phyloP scores from a whole-genome alignment of 2,797 vertebrate species.

The Acanthopagrus latus region DNA sequence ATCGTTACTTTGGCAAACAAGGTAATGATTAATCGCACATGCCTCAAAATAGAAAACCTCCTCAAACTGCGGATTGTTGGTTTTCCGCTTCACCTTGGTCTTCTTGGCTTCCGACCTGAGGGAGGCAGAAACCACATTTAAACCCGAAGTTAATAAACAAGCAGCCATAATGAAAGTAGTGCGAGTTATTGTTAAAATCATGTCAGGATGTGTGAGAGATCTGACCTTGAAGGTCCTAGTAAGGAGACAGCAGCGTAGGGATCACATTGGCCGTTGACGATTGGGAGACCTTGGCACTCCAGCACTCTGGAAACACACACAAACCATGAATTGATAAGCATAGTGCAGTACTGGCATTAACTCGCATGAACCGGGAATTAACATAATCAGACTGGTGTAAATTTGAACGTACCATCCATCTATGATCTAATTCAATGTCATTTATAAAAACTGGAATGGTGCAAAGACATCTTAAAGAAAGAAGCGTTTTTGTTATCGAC shows the following conservation, averaged over 20 bases:
- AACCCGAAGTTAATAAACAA: neutral
- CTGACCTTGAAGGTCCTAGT: constrained; percentile 93
- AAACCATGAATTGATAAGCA: constrained; percentile 35
- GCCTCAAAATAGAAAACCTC: constrained; percentile 99
- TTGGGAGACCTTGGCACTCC: constrained; percentile 97
- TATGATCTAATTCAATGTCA: neutral
- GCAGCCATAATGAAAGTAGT: neutral
- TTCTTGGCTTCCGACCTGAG: constrained; percentile 97
- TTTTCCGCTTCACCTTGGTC: constrained; percentile 98
- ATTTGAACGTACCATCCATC: constrained; percentile 19
- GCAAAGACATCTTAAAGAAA: neutral
- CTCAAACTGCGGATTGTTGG: constrained; percentile 98
- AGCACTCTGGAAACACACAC: constrained; percentile 87
- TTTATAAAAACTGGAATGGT: neutral
- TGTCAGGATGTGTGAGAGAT: neutral
- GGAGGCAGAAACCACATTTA: neutral
- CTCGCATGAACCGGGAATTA: too few relatives aligned
- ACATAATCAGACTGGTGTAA: constrained; percentile 1
- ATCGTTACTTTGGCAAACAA: neutral
- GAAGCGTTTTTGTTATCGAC: neutral
- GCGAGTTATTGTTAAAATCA: neutral
- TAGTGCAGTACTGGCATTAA: neutral
- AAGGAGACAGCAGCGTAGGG: constrained; percentile 96
- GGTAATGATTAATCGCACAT: constrained; percentile 5
- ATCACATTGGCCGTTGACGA: constrained; percentile 98